Evolutionary conservation across 2,888 invertebrate species (phyloP), one percentile per base, ranked within the genome.

Genomic region (Nemoura dubitans): DNA sequence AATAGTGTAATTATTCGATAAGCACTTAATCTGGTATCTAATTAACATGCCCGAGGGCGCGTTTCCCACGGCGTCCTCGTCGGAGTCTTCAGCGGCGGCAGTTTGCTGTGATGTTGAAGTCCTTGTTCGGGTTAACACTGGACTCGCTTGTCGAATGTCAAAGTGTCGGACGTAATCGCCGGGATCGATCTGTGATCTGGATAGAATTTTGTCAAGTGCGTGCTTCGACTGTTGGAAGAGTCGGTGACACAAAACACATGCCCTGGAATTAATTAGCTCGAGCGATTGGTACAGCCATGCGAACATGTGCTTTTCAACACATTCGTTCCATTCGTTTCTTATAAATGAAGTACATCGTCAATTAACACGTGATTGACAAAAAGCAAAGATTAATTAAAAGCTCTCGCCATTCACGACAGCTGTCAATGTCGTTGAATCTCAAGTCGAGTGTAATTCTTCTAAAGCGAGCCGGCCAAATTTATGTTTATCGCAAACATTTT

Each of bases 1-100:
- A 59, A 59, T 59, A 59, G 59, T 59, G 59, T 59, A 59, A 59
- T 59, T 59, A 59, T 59, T 59, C 59, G 59, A 59, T 59, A 59
- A 59, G 59, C 59, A 59, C 59, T 59, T 59, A 59, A 59, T 59
- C 59, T 59, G 59, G 59, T 21, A n/a, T 59, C 59, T 59, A 59
- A 59, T 59, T 59, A 59, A 59, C 59, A 21, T 59, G 59, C 59
- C 59, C 21, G 6, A 21, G 59, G 59, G 14, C 16, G 59, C 21
- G 21, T 59, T 59, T 59, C 59, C 59, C 59, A 59, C 59, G 59
- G n/a, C n/a, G n/a, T n/a, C n/a, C n/a, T n/a, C n/a, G n/a, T n/a
- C n/a, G n/a, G n/a, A n/a, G n/a, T n/a, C n/a, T n/a, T 59, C 14
- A 21, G 2, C 59, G 59, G 14, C 59, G 16, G 59, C 59, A 21